Evolutionary conservation across 2,797 vertebrate genomes (phyloP).

Genomic region (Vespertilio murinus): DNA sequence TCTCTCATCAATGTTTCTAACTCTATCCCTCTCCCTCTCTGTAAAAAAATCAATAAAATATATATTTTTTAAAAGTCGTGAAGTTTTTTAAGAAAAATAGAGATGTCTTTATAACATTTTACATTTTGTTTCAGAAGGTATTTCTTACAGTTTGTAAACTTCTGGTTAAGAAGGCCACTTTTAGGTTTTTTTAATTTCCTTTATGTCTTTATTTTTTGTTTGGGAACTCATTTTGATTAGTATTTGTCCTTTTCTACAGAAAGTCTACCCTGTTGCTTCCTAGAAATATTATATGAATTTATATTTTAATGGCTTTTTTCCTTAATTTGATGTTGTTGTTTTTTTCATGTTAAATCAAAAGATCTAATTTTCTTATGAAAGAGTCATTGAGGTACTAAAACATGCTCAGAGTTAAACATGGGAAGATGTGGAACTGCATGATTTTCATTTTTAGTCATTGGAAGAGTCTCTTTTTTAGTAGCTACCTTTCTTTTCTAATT

Average conservation of each 20-base stretch:
- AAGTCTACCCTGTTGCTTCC: not conserved
- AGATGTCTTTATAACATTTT: conserved; percentile 5
- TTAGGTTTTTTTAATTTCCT: conserved; percentile 31
- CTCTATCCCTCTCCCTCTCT: too few relatives aligned
- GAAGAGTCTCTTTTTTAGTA: not conserved
- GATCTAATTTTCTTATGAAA: conserved; percentile 8
- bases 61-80: not conserved
- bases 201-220: not conserved
- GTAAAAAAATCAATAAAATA: too few relatives aligned
- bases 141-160: not conserved
- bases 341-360: conserved; percentile 24
- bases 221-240: not conserved
- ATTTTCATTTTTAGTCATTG: conserved; percentile 15
- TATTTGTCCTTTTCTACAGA: conserved; percentile 50
- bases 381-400: not conserved
- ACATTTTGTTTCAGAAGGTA: conserved; percentile 36
- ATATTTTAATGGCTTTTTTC: not conserved
- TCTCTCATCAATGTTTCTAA: too few relatives aligned
- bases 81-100: conserved; percentile 23
- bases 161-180: not conserved
- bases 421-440: not conserved
- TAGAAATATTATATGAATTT: conserved; percentile 23
- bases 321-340: conserved; percentile 33
- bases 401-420: not conserved
- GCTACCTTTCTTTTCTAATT: conserved; percentile 14